A percentile compares a stretch with the other conserved stretches of the same genome.
These are phyloP conservation scores for Hystrix cristata DNA, from an alignment of 2,113 vertebrate genomes.

Conservation along the genomic window DNA sequence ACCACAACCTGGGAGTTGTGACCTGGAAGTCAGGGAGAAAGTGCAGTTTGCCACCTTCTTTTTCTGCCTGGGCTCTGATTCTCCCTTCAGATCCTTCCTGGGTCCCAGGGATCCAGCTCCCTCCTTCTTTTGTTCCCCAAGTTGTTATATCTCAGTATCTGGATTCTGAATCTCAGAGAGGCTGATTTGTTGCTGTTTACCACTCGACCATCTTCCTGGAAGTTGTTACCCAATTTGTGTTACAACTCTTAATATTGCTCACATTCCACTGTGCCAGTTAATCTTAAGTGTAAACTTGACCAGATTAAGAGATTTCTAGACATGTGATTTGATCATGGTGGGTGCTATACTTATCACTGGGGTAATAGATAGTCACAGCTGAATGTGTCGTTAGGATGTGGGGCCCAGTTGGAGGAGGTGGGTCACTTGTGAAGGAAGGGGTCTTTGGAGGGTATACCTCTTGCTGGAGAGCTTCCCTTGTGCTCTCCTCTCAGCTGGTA, in stretches of 20 bases:
- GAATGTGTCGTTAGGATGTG: not conserved
- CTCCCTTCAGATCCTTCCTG: not conserved
- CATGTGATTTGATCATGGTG: not conserved
- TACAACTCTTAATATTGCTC: not conserved
- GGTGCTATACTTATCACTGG: not conserved
- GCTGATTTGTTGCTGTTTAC: not conserved
- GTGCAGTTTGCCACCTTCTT: not conserved
- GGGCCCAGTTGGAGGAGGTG: not conserved
- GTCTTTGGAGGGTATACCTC: not conserved
- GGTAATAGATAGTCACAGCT: not conserved
- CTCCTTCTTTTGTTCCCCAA: not conserved
- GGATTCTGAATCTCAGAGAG: not conserved
- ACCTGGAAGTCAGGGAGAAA: not conserved
- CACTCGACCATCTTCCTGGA: not conserved
- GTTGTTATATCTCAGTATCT: not conserved
- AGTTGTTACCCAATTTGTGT: not conserved
- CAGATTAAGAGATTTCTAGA: not conserved
- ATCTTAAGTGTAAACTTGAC: not conserved
- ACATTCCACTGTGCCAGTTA: not conserved
- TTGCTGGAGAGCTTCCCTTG: not conserved
- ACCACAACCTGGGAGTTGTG: not conserved
- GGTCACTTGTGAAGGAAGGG: not conserved
- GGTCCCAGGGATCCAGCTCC: not conserved
- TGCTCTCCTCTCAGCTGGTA: not conserved
- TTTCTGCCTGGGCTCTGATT: not conserved